Conservation (phyloP, 2,888 invertebrate species). For the Silvanus unidentatus region DNA sequence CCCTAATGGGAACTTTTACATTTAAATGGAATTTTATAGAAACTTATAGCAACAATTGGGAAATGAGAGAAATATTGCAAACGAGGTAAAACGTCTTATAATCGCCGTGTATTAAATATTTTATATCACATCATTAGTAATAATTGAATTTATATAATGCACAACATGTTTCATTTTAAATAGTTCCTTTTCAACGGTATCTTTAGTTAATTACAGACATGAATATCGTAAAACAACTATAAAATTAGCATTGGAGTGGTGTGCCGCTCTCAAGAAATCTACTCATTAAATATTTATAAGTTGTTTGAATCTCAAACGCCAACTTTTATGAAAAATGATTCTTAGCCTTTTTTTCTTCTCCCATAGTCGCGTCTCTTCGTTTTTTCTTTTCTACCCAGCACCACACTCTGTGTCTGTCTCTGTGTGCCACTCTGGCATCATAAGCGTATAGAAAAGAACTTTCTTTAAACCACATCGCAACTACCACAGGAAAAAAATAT, state of each 20-base stretch:
- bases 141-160: conserved; percentile 3
- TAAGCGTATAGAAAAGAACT: no score
- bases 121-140: neutral
- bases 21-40: no score
- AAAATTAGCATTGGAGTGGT: conserved; percentile 39
- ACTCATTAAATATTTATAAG: conserved; percentile 42
- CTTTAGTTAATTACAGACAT: conserved; percentile 19
- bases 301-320: conserved; percentile 19
- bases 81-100: no score
- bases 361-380: no score
- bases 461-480: no score
- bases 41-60: no score
- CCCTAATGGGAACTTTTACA: no score
- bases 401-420: no score
- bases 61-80: no score
- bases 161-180: conserved; percentile 2
- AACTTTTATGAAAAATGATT: conserved; percentile 32
- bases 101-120: neutral
- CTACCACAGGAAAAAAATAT: no score
- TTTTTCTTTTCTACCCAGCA: no score
- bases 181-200: conserved; percentile 6
- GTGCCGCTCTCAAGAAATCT: conserved; percentile 1
- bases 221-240: conserved; percentile 35
- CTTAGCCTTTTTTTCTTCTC: conserved; percentile 6
- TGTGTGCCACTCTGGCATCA: no score